These are phyloP conservation scores for Philopedon plagiatum DNA, from an alignment of 2,888 invertebrate genomes.

Conservation along the genomic window DNA sequence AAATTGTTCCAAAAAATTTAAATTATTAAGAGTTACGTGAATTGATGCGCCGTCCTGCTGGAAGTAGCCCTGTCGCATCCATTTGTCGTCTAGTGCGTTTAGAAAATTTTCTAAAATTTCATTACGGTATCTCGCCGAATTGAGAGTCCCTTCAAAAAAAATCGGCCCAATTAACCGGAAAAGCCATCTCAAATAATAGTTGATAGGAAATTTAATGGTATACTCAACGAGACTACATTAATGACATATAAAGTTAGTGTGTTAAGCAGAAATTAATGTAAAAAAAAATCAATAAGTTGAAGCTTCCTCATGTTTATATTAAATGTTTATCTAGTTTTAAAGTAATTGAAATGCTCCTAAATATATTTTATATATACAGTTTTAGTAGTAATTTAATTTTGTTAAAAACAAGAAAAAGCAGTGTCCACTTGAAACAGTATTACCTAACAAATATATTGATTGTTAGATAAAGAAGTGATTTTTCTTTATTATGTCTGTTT, in stretches of 20 bases:
- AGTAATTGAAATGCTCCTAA: constrained; percentile 56
- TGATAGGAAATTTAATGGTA: constrained; percentile 5
- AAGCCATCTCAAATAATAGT: constrained; percentile 16
- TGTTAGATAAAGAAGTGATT: constrained; percentile 30
- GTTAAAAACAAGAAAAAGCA: constrained; percentile 43
- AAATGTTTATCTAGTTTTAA: constrained; percentile 46
- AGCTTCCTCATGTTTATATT: constrained; percentile 29
- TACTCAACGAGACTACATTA: constrained; percentile 26
- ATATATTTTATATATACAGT: constrained; percentile 60
- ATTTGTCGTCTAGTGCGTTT: no score
- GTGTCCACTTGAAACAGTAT: constrained; percentile 52
- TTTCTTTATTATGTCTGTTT: constrained; percentile 30
- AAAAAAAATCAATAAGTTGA: constrained; percentile 22
- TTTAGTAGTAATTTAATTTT: constrained; percentile 57
- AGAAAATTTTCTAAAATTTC: no score
- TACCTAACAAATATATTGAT: constrained; percentile 44
- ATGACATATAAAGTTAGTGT: constrained; percentile 25
- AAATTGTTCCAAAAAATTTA: no score
- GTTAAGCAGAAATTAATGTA: constrained; percentile 31
- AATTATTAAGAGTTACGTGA: no score
- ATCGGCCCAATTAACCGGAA: no score
- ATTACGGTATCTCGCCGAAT: no score
- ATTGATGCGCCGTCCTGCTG: no score
- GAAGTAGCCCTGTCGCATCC: no score
- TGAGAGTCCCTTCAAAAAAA: no score